phyloP scores from a whole-genome alignment of 2,113 vertebrate species.

The Misgurnus mizolepis region DNA sequence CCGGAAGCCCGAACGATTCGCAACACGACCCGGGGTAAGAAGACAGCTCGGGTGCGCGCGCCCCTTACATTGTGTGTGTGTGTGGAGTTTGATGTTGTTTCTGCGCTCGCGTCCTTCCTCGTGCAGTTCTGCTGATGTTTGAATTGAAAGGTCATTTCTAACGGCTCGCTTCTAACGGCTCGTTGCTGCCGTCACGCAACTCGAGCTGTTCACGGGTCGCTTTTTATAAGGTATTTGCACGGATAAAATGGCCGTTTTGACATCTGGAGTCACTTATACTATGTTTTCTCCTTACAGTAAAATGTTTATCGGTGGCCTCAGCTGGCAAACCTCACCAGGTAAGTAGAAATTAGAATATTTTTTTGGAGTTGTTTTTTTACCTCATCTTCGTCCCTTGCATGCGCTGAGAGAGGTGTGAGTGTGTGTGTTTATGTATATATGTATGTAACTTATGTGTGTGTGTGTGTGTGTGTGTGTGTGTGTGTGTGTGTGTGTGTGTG shows the following conservation, averaged over 20 bases:
- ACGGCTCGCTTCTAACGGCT: constrained; percentile 1
- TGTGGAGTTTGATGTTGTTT: constrained; percentile 52
- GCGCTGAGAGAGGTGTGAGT: constrained; percentile 45
- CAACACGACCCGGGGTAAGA: constrained; percentile 83
- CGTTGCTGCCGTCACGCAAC: neutral
- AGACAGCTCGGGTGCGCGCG: constrained; percentile 9
- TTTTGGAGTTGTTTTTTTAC: constrained; percentile 61
- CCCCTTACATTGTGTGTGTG: neutral
- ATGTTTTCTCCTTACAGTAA: constrained; percentile 76
- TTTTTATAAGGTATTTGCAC: constrained; percentile 80
- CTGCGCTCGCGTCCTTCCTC: constrained; percentile 68
- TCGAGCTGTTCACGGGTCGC: constrained; percentile 81
- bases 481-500: constrained; percentile 55
- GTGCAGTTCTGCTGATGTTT: constrained; percentile 78
- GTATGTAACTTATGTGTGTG: no score
- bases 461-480: constrained; percentile 63
- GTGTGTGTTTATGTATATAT: constrained; percentile 62
- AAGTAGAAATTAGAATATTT: constrained; percentile 76
- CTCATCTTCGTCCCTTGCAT: constrained; percentile 66
- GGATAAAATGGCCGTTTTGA: constrained; percentile 89
- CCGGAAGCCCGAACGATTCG: constrained; percentile 82
- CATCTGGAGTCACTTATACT: constrained; percentile 85
- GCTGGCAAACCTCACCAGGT: constrained; percentile 73
- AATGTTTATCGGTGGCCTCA: constrained; percentile 88
- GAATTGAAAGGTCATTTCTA: constrained; percentile 25